These are phyloP conservation scores for Musca vetustissima DNA, from an alignment of 1,140 invertebrate species.

Conservation along the genomic window DNA sequence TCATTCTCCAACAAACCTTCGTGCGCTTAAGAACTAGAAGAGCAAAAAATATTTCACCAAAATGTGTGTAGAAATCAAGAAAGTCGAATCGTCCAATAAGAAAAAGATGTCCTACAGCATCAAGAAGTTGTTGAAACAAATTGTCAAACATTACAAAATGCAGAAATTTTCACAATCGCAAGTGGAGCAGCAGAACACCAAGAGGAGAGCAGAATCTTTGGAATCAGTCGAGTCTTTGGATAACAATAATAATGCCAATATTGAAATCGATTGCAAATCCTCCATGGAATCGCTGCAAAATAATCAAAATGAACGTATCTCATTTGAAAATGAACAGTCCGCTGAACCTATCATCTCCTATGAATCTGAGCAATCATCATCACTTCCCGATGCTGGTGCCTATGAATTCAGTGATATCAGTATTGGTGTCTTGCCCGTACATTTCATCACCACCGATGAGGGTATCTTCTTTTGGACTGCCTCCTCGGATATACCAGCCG, in stretches of 20 bases:
- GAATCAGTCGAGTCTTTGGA: slow-evolving; percentile 52
- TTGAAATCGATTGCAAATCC: slow-evolving; percentile 32
- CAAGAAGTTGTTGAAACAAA: slow-evolving; percentile 47
- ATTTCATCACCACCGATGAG: slow-evolving; percentile 60
- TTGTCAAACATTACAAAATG: slow-evolving; percentile 42
- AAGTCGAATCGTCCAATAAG: slow-evolving; percentile 36
- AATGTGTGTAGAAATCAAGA: slow-evolving; percentile 40
- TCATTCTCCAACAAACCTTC: slow-evolving; percentile 52
- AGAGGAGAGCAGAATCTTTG: slow-evolving; percentile 46
- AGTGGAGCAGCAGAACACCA: slow-evolving; percentile 43
- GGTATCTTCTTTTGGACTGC: slow-evolving; percentile 64
- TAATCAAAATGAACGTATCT: slow-evolving; percentile 49
- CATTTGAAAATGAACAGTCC: slow-evolving; percentile 26
- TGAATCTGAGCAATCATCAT: too few species aligned
- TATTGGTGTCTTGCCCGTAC: slow-evolving; percentile 56
- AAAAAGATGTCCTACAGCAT: slow-evolving; percentile 52
- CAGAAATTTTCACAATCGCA: slow-evolving; percentile 29
- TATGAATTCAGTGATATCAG: slow-evolving; percentile 56
- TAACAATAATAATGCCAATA: slow-evolving; percentile 49
- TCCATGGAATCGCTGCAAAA: slow-evolving; percentile 49
- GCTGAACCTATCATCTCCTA: too few species aligned
- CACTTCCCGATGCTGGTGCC: too few species aligned
- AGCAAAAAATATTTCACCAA: slow-evolving; percentile 19
- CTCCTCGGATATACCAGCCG: slow-evolving; percentile 51
- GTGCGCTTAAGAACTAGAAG: slow-evolving; percentile 43